phyloP scores from a whole-genome alignment of 2,888 invertebrate genomes.

The Cosmopolites sordidus region DNA sequence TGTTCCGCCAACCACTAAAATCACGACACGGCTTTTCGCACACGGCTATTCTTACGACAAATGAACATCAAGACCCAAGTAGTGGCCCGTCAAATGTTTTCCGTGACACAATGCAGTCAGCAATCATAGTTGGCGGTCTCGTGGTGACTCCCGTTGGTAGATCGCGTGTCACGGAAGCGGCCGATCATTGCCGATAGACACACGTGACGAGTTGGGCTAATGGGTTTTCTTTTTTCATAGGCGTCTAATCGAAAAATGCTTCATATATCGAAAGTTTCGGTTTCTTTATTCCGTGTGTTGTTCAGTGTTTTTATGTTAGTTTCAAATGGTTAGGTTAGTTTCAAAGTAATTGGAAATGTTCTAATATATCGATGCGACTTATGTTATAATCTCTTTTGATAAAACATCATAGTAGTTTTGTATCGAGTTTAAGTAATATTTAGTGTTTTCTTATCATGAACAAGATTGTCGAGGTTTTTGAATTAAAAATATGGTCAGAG shows the following conservation, averaged over 20 bases:
- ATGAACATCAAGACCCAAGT: conserved; percentile 17
- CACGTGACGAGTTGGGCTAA: conserved; percentile 15
- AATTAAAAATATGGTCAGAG: too few relatives aligned
- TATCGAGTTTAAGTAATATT: too few relatives aligned
- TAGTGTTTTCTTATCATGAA: too few relatives aligned
- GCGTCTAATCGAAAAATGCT: conserved; percentile 6
- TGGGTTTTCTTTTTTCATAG: conserved; percentile 9
- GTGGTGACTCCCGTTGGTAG: conserved; percentile 10
- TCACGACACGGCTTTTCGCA: conserved; percentile 18
- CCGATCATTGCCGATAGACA: conserved; percentile 15
- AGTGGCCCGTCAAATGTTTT: conserved; percentile 17
- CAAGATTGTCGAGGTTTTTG: too few relatives aligned
- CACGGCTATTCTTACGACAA: conserved; percentile 12
- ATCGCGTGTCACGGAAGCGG: conserved; percentile 18
- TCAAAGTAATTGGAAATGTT: not conserved
- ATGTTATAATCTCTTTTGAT: too few relatives aligned
- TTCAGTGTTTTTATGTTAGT: not conserved
- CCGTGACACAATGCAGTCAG: conserved; percentile 22
- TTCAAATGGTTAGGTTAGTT: not conserved
- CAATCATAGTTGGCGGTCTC: conserved; percentile 18
- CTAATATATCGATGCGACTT: too few relatives aligned
- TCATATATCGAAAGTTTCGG: conserved; percentile 9
- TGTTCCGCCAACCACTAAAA: conserved; percentile 2
- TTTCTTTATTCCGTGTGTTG: not conserved
- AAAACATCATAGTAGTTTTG: too few relatives aligned